A percentile compares a stretch with the other conserved stretches of the same genome.
Evolutionary conservation across 2,797 vertebrate species (phyloP).

Genomic region (Enteromius paludinosus): DNA sequence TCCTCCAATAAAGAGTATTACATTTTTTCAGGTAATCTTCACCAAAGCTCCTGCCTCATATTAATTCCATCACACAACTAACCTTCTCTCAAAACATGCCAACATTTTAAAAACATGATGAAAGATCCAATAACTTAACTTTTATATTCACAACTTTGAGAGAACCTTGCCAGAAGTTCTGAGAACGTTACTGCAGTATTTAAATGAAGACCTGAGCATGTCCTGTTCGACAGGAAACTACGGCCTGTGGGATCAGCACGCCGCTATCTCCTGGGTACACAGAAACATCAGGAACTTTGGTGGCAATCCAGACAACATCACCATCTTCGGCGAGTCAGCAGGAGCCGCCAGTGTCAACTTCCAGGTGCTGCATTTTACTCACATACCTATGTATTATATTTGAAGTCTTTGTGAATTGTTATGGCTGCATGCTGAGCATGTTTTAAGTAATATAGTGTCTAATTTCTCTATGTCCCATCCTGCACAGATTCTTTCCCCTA

Average conservation of each 20-base stretch:
- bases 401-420: not conserved
- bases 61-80: no score
- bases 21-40: no score
- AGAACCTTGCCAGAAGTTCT: no score
- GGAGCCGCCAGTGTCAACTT: conserved; percentile 87
- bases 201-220: not conserved
- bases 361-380: conserved; percentile 79
- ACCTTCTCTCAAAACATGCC: no score
- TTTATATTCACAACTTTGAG: no score
- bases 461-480: not conserved
- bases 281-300: conserved; percentile 93
- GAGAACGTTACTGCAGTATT: not conserved
- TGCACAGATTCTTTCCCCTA: conserved; percentile 82
- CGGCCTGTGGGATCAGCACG: conserved; percentile 93
- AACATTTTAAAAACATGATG: no score
- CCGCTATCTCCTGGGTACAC: conserved; percentile 93
- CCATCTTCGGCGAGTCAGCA: conserved; percentile 95
- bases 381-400: not conserved
- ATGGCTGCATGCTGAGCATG: not conserved
- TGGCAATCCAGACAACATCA: conserved; percentile 90
- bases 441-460: not conserved
- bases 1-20: no score
- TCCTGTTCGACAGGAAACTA: conserved; percentile 84
- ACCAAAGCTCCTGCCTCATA: no score
- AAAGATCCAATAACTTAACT: no score